Base-by-base conservation (phyloP, 1,140 invertebrate species). In the Drosophila micromelanica region DNA sequence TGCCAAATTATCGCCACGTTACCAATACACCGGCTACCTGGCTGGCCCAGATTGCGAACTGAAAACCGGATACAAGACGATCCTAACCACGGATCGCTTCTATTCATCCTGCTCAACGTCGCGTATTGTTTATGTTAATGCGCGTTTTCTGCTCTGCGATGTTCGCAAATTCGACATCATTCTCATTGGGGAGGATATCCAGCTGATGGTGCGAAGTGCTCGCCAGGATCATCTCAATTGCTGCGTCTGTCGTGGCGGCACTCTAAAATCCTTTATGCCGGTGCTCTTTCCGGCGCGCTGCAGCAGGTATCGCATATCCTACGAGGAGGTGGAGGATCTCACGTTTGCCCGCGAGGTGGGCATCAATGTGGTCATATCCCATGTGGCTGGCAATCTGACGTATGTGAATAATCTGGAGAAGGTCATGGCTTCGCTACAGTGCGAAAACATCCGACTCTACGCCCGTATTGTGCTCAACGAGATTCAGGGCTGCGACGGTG, bases 301-400 rank as follows among this genome's bases (percentile, higher is more conserved):
- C 46, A 30, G 51, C 2, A 73, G 67, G 0, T 80, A 59, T 55
- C 62, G 52, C 3, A 15, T 91, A 0, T 92, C 91, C 5, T 70
- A 79, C 27, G 91, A 92, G 48, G 91, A 92, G 42, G 45, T 92
- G 5, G 91, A 92, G 64, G 91, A 92, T 23, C 56, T 91, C 5
- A 90, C 91, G 3, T 92, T 92, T 45, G 76, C 77, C 15, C 76
- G 75, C 2, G 89, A 90, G 42, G 82, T 81, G 23, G 91, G 91
- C 6, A 45, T 92, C 1, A 89, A 91, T 48, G 78, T 91, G 37
- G 64, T 92, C 0, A 56, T 92, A 3, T 90, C 84, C 6, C 23
- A 86, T 32, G 68, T 90, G 6, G 30, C 69, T 0, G 91, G 91
- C 23, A 80, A 68, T 6, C 23, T 61, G 0, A 13, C 51, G 12